Base-by-base conservation (phyloP, 2,888 invertebrate genomes). In the Macrosoma leucophasiata region DNA sequence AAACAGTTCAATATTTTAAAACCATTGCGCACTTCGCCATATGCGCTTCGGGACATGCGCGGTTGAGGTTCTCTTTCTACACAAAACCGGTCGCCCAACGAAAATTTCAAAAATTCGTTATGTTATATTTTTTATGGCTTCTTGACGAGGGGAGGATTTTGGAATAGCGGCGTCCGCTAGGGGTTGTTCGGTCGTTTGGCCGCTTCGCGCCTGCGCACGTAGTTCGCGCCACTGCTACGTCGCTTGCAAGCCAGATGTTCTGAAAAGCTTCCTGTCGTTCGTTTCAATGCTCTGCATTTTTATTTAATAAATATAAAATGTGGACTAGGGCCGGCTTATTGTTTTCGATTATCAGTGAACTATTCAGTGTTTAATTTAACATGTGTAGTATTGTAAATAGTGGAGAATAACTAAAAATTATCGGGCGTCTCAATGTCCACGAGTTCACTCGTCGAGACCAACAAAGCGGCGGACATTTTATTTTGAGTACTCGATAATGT, bases 381-480 rank as follows among this genome's bases (percentile, higher is more conserved):
- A 78, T 77, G 77, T 78, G 74, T 66, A n/a, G n/a, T n/a, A 59
- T 66, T 60, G 45, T 56, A 67, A 67, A 71, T 58, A 63, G 71
- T 71, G 71, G 66, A 56, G 59, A 62, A 62, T 67, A 65, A 58
- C 61, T 59, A 48, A 66, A 69, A 73, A 67, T 70, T 77, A 74
- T 78, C 67, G 76, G 77, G 78, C 82, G 77, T 73, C 76, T 76
- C 73, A 70, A 79, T 82, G 79, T 84, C 84, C 82, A 84, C 84
- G 81, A 82, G 82, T 84, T 81, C 81, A 81, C 65, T 82, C n/a
- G n/a, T n/a, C 74, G 75, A 77, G 72, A 82, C 82, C 82, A 81
- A 84, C 84, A 81, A 82, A 82, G 84, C 84, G 84, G 84, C 84
- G 84, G 84, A 85, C 84, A 85, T 85, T 84, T 85, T 85, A 85